Conservation (phyloP, 1,140 invertebrate species). For the Drosophila melanica region DNA sequence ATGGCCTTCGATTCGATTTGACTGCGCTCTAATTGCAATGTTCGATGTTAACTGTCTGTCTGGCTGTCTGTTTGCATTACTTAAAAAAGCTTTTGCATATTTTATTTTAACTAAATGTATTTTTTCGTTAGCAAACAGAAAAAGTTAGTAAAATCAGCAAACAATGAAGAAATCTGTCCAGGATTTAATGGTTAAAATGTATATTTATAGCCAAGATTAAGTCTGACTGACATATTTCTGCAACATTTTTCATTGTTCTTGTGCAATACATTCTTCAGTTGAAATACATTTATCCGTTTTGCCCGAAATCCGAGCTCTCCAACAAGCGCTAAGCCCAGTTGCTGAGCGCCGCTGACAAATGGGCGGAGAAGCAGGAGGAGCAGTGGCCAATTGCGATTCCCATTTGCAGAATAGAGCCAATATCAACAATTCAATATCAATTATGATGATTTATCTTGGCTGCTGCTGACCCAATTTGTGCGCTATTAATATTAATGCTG, state of each 20-base stretch:
- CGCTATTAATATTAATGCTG: constrained; percentile 77
- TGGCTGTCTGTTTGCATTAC: constrained; percentile 9
- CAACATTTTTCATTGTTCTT: neutral
- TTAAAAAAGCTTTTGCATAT: too few species aligned
- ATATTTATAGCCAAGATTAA: too few species aligned
- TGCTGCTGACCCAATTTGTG: constrained; percentile 78
- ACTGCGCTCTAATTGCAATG: neutral
- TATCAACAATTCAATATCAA: constrained; percentile 80
- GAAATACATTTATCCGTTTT: neutral
- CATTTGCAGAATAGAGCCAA: constrained; percentile 20
- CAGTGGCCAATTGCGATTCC: neutral
- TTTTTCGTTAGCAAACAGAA: too few species aligned
- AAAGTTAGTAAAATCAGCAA: too few species aligned
- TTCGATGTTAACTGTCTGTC: constrained; percentile 4
- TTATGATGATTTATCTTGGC: constrained; percentile 80
- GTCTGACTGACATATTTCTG: neutral
- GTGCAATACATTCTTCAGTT: neutral
- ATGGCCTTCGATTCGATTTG: neutral
- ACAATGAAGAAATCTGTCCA: too few species aligned
- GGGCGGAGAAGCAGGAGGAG: neutral
- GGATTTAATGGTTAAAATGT: too few species aligned
- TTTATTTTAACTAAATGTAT: too few species aligned
- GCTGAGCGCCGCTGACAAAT: constrained; percentile 15
- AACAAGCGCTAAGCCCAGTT: neutral
- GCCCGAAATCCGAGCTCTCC: too few species aligned